phyloP scores from a whole-genome alignment of 2,797 vertebrate species.

The Nannoperca australis region DNA sequence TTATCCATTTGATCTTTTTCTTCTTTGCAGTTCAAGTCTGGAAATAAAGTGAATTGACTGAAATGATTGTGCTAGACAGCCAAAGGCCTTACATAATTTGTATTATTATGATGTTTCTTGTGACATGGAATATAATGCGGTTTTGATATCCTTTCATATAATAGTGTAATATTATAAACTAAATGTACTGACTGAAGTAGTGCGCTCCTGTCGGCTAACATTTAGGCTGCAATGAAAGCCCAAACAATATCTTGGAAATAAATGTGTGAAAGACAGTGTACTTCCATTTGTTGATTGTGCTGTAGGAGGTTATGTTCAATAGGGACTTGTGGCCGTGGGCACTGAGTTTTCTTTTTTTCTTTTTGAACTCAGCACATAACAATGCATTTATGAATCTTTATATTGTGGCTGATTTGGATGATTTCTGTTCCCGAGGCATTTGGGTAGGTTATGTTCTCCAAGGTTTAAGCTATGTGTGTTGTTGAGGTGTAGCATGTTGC shows the following conservation, averaged over 20 bases:
- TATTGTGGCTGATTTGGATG: slow-evolving; percentile 11
- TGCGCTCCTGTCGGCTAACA: neutral
- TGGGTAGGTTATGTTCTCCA: slow-evolving; percentile 18
- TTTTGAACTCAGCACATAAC: no score
- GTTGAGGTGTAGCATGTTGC: slow-evolving; percentile 13
- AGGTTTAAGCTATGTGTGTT: slow-evolving; percentile 29
- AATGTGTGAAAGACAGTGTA: neutral
- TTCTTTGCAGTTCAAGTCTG: neutral
- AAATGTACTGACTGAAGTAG: slow-evolving; percentile 3
- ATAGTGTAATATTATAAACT: slow-evolving; percentile 1
- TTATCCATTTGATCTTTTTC: slow-evolving; percentile 13
- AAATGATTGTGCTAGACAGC: slow-evolving; percentile 6
- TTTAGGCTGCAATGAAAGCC: slow-evolving; percentile 11
- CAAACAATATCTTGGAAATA: neutral
- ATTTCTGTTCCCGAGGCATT: slow-evolving; percentile 33
- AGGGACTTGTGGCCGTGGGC: slow-evolving; percentile 3
- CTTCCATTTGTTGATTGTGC: slow-evolving; percentile 14
- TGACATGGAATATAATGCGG: neutral
- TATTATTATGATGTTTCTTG: slow-evolving; percentile 6
- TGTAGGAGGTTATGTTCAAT: slow-evolving; percentile 18
- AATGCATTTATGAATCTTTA: neutral
- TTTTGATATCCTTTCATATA: slow-evolving; percentile 2
- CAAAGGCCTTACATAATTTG: neutral
- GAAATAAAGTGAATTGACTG: slow-evolving; percentile 13
- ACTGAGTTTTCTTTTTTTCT: no score